A percentile compares a stretch with the other conserved stretches of the same genome.
phyloP scores from a whole-genome alignment of 1,140 invertebrate species.

The Lamellibrachia luymesi region DNA sequence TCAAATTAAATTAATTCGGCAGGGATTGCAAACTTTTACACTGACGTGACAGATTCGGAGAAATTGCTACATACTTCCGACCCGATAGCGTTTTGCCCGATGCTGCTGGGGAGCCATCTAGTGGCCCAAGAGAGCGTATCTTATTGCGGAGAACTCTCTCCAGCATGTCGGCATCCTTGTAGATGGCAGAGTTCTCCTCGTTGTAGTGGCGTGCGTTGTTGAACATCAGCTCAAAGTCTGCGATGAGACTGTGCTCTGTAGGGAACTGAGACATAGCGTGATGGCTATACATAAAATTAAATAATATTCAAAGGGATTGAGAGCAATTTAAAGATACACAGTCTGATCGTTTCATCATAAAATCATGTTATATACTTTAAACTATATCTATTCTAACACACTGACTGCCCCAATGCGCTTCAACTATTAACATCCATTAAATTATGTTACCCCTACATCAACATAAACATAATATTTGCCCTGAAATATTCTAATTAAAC shows the following conservation, averaged over 20 bases:
- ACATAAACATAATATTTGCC: no score
- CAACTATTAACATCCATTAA: no score
- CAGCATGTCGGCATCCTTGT: constrained; percentile 86
- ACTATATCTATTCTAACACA: no score
- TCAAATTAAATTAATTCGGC: no score
- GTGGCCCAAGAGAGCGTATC: constrained; percentile 58
- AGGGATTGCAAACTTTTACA: neutral
- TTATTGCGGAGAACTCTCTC: constrained; percentile 83
- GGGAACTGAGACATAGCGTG: constrained; percentile 57
- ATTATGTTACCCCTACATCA: no score
- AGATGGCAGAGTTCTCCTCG: constrained; percentile 91
- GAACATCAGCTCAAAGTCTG: constrained; percentile 86
- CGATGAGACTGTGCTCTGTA: constrained; percentile 66
- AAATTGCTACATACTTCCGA: constrained; percentile 11
- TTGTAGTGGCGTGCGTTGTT: constrained; percentile 93
- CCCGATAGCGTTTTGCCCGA: constrained; percentile 31
- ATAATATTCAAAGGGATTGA: no score
- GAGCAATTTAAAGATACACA: no score
- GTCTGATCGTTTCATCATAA: no score
- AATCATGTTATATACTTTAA: no score
- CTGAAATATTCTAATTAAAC: no score
- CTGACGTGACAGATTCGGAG: neutral
- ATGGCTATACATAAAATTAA: neutral
- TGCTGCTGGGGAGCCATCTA: constrained; percentile 22
- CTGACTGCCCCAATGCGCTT: no score